Conservation (phyloP, 2,797 vertebrate genomes). For the Melanotaenia nigrans region DNA sequence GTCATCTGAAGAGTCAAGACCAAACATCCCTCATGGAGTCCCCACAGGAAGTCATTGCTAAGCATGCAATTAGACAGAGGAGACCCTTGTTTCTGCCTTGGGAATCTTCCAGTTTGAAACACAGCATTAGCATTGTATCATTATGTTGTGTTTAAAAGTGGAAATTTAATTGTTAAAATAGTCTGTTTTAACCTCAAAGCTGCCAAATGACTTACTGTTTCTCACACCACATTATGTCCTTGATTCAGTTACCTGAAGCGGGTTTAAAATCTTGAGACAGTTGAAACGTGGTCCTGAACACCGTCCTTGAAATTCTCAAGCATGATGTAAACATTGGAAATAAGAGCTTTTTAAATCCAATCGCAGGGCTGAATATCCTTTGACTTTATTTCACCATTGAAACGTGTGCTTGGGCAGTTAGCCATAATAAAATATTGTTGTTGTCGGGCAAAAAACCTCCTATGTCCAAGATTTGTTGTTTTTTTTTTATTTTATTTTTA, state of each 20-base stretch:
- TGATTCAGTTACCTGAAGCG: neutral
- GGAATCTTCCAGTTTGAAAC: conserved; percentile 31
- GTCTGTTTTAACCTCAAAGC: neutral
- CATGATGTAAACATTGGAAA: neutral
- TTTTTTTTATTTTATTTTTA: no score
- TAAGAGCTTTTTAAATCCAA: neutral
- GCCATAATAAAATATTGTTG: no score
- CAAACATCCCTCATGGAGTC: conserved; percentile 76
- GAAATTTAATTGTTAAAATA: neutral
- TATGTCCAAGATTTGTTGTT: no score
- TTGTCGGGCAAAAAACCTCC: no score
- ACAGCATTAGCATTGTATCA: conserved; percentile 26
- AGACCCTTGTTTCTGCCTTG: conserved; percentile 37
- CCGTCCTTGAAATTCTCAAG: neutral
- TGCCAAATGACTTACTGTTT: neutral
- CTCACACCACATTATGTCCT: neutral
- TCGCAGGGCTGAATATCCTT: neutral
- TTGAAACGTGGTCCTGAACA: no score
- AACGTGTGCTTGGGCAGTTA: no score
- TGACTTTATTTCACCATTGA: neutral
- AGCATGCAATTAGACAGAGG: conserved; percentile 63
- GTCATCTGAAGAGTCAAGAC: conserved; percentile 83
- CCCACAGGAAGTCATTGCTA: conserved; percentile 80
- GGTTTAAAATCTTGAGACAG: neutral
- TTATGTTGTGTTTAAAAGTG: conserved; percentile 1